A percentile compares a stretch with the other conserved stretches of the same genome.
phyloP scores from a whole-genome alignment of 2,113 vertebrate species.

The cat (Felis catus) region DNA sequence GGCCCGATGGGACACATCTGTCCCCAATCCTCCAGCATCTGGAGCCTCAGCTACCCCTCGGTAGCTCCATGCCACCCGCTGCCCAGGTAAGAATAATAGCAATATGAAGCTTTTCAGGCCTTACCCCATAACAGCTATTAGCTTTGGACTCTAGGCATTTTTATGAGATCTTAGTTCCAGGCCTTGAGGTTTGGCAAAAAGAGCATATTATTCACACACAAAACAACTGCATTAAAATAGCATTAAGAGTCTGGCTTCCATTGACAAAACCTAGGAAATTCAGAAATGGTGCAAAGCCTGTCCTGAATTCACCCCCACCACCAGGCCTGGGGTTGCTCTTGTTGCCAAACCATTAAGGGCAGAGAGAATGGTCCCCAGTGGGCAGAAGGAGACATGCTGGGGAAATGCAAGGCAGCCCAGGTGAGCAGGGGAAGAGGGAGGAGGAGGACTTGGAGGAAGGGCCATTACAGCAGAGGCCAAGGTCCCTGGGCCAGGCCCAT shows the following conservation, averaged over 20 bases:
- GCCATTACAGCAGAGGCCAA: accelerated
- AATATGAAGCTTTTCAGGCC: constrained; percentile 76
- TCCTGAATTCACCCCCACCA: constrained; percentile 83
- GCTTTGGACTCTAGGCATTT: constrained; percentile 86
- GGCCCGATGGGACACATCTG: neutral
- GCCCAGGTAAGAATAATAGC: constrained; percentile 54
- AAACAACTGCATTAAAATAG: constrained; percentile 88
- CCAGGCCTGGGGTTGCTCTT: neutral
- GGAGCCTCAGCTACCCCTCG: neutral
- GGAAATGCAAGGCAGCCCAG: neutral
- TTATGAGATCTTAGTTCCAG: constrained; percentile 88
- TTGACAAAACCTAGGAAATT: constrained; percentile 84
- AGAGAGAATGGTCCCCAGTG: neutral
- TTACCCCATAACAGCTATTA: constrained; percentile 81
- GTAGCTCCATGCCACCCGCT: neutral
- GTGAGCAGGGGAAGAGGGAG: neutral
- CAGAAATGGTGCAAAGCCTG: constrained; percentile 79
- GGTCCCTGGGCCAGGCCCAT: too few species aligned
- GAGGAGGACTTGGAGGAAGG: neutral
- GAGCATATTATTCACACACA: constrained; percentile 86
- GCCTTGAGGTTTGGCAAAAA: constrained; percentile 87
- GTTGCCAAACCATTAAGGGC: accelerated
- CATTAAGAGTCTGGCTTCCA: constrained; percentile 85
- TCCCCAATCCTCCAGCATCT: neutral
- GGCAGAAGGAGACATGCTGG: neutral